These are phyloP conservation scores for Noctua fimbriata DNA, from an alignment of 2,888 invertebrate genomes.

Conservation along the genomic window DNA sequence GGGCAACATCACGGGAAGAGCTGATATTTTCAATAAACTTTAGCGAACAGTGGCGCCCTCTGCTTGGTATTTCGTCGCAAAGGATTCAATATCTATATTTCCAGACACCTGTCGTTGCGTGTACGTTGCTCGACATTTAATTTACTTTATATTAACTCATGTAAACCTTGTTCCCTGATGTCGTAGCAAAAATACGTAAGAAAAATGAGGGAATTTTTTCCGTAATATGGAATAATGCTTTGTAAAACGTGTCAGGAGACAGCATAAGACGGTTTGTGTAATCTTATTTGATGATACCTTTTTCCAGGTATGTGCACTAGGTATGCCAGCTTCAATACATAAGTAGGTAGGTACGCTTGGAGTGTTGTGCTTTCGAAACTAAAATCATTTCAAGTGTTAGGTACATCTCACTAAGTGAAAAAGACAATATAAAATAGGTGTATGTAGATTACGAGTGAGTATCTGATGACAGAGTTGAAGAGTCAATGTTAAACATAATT, in stretches of 20 bases:
- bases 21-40: conserved; percentile 37
- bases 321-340: background rate
- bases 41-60: conserved; percentile 10
- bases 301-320: background rate
- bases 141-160: conserved; percentile 56
- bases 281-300: background rate
- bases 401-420: background rate
- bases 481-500: background rate
- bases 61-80: conserved; percentile 15
- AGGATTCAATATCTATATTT: conserved; percentile 53
- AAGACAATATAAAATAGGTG: background rate
- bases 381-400: background rate
- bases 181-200: conserved; percentile 1
- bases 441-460: background rate
- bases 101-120: conserved; percentile 55
- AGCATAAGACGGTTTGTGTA: background rate
- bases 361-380: background rate
- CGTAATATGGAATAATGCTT: conserved; percentile 5
- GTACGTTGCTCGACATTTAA: conserved; percentile 52
- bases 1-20: background rate
- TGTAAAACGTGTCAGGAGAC: background rate
- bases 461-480: background rate
- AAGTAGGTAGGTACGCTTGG: background rate
- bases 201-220: background rate
- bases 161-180: conserved; percentile 27